Evolutionary conservation across 1,140 invertebrate genomes (phyloP), one percentile per base, ranked within the genome.

Genomic region (Brachionus koreanus): DNA sequence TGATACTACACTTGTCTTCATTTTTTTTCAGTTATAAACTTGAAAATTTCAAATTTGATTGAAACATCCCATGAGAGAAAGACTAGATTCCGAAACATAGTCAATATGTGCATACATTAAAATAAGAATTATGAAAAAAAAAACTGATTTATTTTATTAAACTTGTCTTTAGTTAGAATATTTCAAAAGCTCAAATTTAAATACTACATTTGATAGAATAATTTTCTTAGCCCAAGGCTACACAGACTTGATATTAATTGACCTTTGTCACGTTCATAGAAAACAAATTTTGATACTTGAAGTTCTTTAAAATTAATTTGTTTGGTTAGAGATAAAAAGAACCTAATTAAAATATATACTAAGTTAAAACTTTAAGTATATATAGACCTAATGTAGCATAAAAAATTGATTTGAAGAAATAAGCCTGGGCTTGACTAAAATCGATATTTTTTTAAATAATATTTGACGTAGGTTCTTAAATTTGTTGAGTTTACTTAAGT

Each of bases 401-500:
- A 57, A 52, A 57, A 57, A 23, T 19, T 19, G 9, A 57, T 3
- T 57, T 57, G 19, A 57, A 19, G 19, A 57, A 57, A 19, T 57
- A 5, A 57, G 19, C 16, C n/a, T 5, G 0, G 9, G 16, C 49
- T 57, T 57, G 49, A 3, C 49, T 57, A 57, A 57, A 57, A 57
- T 57, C 49, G 49, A 57, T 57, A 19, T 57, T 57, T 57, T 57
- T 5, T 9, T 7, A 1, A n/a, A 57, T 7, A 57, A 57, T 57
- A 57, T 57, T 57, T 57, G 49, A 57, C 49, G n/a, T 57, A 57
- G 49, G 49, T 57, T 57, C 16, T n/a, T 57, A 57, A 57, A 57
- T 19, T 57, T 3, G 1, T 29, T 29, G 49, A 5, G 49, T 57
- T 57, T 19, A 57, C 49, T 57, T 57, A 57, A 57, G n/a, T 57